phyloP scores from a whole-genome alignment of 1,140 invertebrate species.

The Atta cephalotes region DNA sequence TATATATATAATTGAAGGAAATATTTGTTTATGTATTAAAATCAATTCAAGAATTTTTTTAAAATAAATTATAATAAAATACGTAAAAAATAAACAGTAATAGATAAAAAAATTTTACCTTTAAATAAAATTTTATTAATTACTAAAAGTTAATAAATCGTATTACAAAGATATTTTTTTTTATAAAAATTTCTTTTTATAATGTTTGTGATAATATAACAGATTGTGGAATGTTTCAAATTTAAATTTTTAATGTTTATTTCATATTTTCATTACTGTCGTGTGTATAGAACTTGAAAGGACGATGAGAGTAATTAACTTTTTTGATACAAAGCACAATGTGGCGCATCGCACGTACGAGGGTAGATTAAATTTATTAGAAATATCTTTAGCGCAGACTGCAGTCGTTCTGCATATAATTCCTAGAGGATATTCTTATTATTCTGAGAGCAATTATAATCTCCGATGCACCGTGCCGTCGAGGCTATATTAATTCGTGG shows the following conservation, averaged over 20 bases:
- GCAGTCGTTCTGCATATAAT: slow-evolving; percentile 60
- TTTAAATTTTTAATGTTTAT: slow-evolving; percentile 6
- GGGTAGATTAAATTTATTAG: slow-evolving; percentile 69
- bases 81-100: not conserved
- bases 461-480: slow-evolving; percentile 69
- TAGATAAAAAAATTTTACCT: not conserved
- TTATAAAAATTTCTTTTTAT: not conserved
- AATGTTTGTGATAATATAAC: not conserved
- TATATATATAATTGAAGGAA: slow-evolving; percentile 9
- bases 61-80: slow-evolving; percentile 3
- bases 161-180: not conserved
- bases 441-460: slow-evolving; percentile 76
- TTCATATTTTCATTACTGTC: slow-evolving; percentile 16
- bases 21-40: not conserved
- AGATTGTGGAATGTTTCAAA: not conserved
- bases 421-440: slow-evolving; percentile 74
- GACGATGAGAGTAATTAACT: slow-evolving; percentile 41
- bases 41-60: not conserved
- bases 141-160: not conserved
- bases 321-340: slow-evolving; percentile 30
- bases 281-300: slow-evolving; percentile 27
- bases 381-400: slow-evolving; percentile 64
- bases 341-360: not conserved
- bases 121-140: not conserved
- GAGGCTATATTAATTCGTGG: slow-evolving; percentile 76